Percentiles rank a stretch among this genome's conserved stretches.
Conservation (phyloP, 2,113 vertebrate species). For the Proterorhinus semilunaris region DNA sequence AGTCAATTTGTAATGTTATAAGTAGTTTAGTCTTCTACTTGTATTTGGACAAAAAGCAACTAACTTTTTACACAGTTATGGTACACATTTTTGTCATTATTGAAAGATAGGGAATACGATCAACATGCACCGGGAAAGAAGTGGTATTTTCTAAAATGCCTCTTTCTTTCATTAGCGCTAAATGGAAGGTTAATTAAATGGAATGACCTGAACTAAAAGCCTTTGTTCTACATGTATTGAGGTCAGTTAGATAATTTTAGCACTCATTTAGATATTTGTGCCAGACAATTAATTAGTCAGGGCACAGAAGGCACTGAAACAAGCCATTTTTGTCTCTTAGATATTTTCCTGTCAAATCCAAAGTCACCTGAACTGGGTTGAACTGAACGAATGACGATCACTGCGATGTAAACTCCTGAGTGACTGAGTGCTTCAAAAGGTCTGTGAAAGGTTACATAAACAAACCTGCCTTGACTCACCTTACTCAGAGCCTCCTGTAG, state of each 20-base stretch:
- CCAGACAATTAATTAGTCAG: background rate
- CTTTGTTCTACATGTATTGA: slow-evolving; percentile 14
- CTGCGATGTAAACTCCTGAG: too few relatives aligned
- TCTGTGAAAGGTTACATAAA: too few relatives aligned
- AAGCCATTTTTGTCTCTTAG: too few relatives aligned
- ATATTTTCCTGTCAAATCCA: too few relatives aligned
- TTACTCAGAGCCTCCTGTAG: slow-evolving; percentile 88
- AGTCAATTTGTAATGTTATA: too few relatives aligned
- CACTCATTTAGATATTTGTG: background rate
- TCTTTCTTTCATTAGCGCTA: background rate
- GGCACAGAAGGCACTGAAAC: background rate
- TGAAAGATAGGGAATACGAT: background rate
- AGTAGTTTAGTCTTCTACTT: background rate
- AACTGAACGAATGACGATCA: too few relatives aligned
- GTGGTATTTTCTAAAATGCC: background rate
- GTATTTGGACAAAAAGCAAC: background rate
- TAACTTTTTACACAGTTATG: background rate
- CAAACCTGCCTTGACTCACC: slow-evolving; percentile 67
- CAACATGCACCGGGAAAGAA: too few relatives aligned
- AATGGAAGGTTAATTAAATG: background rate
- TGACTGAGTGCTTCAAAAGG: too few relatives aligned
- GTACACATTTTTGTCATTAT: background rate
- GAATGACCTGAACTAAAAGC: slow-evolving; percentile 13
- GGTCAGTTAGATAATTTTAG: slow-evolving; percentile 26
- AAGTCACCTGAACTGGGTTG: too few relatives aligned